A percentile compares a stretch with the other conserved stretches of the same genome.
Evolutionary conservation across 2,797 vertebrate species (phyloP).

Genomic region (Premnoplex brunnescens): DNA sequence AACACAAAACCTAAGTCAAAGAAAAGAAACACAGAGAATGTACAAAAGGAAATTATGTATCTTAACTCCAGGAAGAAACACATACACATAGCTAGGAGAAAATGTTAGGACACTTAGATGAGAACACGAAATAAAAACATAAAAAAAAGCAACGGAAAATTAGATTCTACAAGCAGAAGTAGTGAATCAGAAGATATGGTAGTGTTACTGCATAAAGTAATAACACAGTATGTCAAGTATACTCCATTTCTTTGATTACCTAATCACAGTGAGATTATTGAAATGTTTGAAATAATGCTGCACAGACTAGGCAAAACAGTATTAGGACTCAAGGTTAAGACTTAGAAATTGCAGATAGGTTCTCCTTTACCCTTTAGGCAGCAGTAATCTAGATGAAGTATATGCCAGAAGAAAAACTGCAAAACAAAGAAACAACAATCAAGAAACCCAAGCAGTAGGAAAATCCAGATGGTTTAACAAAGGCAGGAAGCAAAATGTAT

Average conservation of each 20-base stretch:
- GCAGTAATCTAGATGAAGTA: neutral
- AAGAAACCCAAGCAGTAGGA: neutral
- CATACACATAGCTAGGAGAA: neutral
- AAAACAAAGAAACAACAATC: neutral
- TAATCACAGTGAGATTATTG: slow-evolving; percentile 28
- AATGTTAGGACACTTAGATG: neutral
- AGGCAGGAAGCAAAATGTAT: neutral
- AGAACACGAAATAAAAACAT: neutral
- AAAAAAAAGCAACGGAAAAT: neutral
- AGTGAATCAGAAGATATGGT: neutral
- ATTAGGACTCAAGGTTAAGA: slow-evolving; percentile 15
- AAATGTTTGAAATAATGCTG: neutral
- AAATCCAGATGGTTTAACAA: neutral
- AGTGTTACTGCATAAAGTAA: neutral
- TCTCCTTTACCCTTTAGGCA: neutral
- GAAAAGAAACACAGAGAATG: neutral
- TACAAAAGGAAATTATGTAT: neutral
- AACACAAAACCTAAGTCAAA: neutral
- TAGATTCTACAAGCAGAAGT: neutral
- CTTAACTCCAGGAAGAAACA: neutral
- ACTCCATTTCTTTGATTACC: slow-evolving; percentile 26
- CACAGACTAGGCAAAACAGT: neutral
- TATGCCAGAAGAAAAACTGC: neutral
- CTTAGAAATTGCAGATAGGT: neutral
- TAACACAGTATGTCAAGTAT: neutral